phyloP scores from a whole-genome alignment of 2,888 invertebrate species.

The Agrochola lota region DNA sequence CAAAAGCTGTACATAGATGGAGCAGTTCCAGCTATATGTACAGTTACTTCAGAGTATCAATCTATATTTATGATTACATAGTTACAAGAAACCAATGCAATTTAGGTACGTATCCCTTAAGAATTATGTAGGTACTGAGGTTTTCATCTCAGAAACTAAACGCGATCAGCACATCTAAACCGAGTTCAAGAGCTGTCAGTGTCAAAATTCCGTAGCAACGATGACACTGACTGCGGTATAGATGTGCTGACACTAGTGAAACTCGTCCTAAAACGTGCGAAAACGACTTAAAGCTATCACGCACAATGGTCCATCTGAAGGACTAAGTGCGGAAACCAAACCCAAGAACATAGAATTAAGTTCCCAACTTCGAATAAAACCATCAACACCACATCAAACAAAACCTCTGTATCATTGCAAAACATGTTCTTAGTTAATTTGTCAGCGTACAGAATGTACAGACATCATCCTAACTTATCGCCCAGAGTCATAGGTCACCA shows the following conservation, averaged over 20 bases:
- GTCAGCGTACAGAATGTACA: constrained; percentile 37
- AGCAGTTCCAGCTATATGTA: too few species aligned
- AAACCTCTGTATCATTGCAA: constrained; percentile 38
- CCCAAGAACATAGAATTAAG: not conserved
- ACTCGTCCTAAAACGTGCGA: not conserved
- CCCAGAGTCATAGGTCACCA: constrained; percentile 51
- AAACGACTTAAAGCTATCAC: not conserved
- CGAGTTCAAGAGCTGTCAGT: not conserved
- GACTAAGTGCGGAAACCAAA: too few species aligned
- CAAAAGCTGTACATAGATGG: not conserved
- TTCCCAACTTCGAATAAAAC: not conserved
- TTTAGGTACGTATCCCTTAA: not conserved
- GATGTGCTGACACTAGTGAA: too few species aligned
- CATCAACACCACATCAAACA: constrained; percentile 13
- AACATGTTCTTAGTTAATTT: constrained; percentile 48
- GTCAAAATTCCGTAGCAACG: too few species aligned
- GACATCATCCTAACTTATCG: constrained; percentile 58
- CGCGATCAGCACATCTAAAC: not conserved
- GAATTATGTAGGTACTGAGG: not conserved
- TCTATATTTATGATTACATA: not conserved
- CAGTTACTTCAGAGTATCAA: too few species aligned
- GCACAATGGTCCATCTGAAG: too few species aligned
- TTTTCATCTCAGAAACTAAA: not conserved
- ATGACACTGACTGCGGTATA: not conserved
- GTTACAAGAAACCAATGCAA: not conserved